phyloP scores from a whole-genome alignment of 1,140 invertebrate species.

The Eumaeus atala region DNA sequence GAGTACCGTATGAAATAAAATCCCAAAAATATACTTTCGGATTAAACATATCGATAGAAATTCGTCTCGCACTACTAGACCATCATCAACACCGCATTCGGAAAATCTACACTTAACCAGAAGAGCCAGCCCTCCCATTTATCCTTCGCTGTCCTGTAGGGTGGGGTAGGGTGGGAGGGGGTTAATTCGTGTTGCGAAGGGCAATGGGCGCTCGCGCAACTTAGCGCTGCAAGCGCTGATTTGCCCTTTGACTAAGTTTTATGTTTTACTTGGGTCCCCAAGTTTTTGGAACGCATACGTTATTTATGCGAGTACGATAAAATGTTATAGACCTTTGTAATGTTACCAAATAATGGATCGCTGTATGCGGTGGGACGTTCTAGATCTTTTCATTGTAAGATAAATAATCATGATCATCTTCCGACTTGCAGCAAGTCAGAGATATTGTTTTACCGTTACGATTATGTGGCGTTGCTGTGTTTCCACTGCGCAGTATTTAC shows the following conservation, averaged over 20 bases:
- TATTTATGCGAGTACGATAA: not conserved
- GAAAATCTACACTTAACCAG: conserved; percentile 74
- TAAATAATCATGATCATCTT: too few relatives aligned
- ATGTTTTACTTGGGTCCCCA: conserved; percentile 33
- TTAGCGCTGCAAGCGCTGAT: conserved; percentile 52
- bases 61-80: conserved; percentile 36
- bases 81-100: conserved; percentile 74
- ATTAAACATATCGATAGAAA: conserved; percentile 37
- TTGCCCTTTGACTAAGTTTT: conserved; percentile 47
- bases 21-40: not conserved
- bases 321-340: conserved; percentile 11
- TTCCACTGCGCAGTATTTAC: too few relatives aligned
- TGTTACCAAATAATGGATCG: not conserved
- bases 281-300: conserved; percentile 33
- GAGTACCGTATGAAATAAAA: not conserved
- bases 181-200: conserved; percentile 57
- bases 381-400: too few relatives aligned
- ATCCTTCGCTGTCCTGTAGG: conserved; percentile 68
- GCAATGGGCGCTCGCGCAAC: conserved; percentile 57
- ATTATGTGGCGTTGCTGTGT: too few relatives aligned
- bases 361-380: too few relatives aligned
- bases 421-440: too few relatives aligned
- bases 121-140: conserved; percentile 72
- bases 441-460: too few relatives aligned
- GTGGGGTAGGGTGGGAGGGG: conserved; percentile 27